These are phyloP conservation scores for Amblyornis subalaris DNA, from an alignment of 2,113 vertebrate species.

Conservation along the genomic window DNA sequence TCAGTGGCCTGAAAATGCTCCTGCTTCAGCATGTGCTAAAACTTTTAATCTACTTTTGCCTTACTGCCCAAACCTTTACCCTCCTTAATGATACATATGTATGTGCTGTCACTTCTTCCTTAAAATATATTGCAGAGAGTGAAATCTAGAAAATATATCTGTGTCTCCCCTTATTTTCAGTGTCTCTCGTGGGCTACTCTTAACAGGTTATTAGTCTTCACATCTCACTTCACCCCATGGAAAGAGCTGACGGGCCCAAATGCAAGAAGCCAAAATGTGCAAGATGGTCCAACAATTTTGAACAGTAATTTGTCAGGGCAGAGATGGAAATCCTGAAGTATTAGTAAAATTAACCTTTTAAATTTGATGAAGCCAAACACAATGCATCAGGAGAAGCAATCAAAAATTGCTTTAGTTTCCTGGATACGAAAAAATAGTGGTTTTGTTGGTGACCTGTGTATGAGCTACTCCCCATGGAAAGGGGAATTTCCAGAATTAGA, in stretches of 20 bases:
- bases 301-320: background rate
- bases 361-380: background rate
- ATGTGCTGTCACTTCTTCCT: background rate
- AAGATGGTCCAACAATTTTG: background rate
- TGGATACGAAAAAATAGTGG: background rate
- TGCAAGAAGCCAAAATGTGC: background rate
- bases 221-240: background rate
- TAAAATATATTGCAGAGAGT: background rate
- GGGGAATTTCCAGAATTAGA: background rate
- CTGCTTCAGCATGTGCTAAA: background rate
- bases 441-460: background rate
- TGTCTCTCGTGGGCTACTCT: rapidly evolving
- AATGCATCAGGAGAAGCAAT: background rate
- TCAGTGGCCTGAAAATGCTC: background rate
- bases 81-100: background rate
- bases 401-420: background rate
- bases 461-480: background rate
- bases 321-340: background rate
- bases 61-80: background rate
- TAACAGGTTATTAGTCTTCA: background rate
- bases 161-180: background rate
- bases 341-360: background rate
- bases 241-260: background rate
- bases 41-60: background rate
- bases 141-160: background rate